phyloP scores from a whole-genome alignment of 1,140 invertebrate species.

The Drosophila bocki region DNA sequence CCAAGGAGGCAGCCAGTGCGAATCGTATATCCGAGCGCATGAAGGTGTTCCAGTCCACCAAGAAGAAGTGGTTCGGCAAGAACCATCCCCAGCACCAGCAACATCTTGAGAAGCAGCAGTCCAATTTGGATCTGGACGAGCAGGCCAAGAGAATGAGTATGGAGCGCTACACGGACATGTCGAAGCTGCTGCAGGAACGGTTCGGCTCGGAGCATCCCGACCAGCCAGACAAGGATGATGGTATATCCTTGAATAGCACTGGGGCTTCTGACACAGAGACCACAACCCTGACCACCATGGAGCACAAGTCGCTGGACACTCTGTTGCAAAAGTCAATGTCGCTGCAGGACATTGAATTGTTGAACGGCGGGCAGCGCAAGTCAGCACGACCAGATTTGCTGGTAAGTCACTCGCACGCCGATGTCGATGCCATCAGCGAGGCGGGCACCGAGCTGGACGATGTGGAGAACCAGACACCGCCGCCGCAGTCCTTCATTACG shows the following conservation, averaged over 20 bases:
- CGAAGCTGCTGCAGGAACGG: constrained; percentile 87
- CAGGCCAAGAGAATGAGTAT: constrained; percentile 85
- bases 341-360: constrained; percentile 77
- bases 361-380: constrained; percentile 67
- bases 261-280: constrained; percentile 73
- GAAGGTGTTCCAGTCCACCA: constrained; percentile 87
- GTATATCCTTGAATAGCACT: constrained; percentile 57
- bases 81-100: constrained; percentile 85
- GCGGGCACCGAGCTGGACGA: constrained; percentile 77
- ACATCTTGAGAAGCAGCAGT: constrained; percentile 69
- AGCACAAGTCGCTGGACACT: constrained; percentile 67
- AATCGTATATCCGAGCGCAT: constrained; percentile 86
- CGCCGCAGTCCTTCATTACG: constrained; percentile 87
- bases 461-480: constrained; percentile 74
- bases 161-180: constrained; percentile 88
- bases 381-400: constrained; percentile 71
- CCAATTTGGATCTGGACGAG: constrained; percentile 79
- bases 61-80: constrained; percentile 87
- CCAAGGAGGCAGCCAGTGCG: constrained; percentile 68
- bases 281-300: constrained; percentile 72
- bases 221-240: constrained; percentile 50
- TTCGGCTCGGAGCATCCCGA: constrained; percentile 83
- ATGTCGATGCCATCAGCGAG: constrained; percentile 73
- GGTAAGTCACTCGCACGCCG: constrained; percentile 36
- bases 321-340: constrained; percentile 80